Base-by-base conservation (phyloP, 2,888 invertebrate genomes). In the Embidobia sp. region DNA sequence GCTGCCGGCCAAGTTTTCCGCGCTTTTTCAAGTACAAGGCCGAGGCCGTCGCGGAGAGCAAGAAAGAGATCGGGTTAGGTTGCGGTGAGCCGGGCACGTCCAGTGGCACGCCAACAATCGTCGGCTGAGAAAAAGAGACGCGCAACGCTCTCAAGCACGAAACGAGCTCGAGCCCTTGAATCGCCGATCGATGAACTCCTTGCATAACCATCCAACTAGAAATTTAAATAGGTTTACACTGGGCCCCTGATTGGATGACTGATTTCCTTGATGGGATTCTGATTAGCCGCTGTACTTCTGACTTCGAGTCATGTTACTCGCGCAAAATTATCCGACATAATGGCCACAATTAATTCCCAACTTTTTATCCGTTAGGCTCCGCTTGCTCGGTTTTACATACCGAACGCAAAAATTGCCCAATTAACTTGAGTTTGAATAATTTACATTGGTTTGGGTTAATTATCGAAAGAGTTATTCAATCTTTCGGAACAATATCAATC, bases 141-240 rank as follows among this genome's bases (percentile, higher is more conserved):
- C 31, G 27, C 15, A 35, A 37, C 44, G 53, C 74, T 74, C 74
- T 74, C 66, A 61, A 74, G 66, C 74, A 67, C 74, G 74, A 74
- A 74, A 64, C 64, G 35, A 72, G 72, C 61, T 77, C 66, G 53
- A 72, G 31, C 53, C 72, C 48, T 64, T 40, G 64, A 64, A 77
- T 55, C 35, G 55, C 18, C 55, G 76, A 76, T 67, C 69, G 69
- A 64, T 73, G 73, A 76, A 76, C 67, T 64, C 57, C 42, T 67
- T 72, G 67, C 64, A 74, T 78, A 78, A 73, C 59, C 51, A 74
- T 44, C 61, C 70, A 61, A 48, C 44, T 70, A 70, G 70, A 66
- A 70, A 61, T 61, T 69, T 59, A 33, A 42, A 49, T 42, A 33
- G 44, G 35, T 59, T 57, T 51, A 35, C 69, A 44, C 51, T 46